Evolutionary conservation across 2,113 vertebrate species (phyloP).

Genomic region (Otocyon megalotis): DNA sequence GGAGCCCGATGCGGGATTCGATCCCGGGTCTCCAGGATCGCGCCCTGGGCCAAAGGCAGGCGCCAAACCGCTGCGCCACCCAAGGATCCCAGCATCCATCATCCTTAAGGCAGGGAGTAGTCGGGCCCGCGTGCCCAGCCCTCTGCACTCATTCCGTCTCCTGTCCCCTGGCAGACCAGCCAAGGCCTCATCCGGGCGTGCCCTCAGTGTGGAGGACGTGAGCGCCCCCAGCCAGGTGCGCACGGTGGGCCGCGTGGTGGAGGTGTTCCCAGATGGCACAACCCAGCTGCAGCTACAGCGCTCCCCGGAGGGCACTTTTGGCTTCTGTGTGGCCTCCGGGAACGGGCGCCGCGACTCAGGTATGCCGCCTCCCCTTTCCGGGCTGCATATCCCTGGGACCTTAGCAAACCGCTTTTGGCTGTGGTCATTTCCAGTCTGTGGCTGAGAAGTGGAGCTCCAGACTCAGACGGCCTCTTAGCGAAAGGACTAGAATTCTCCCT

Average conservation of each 20-base stretch:
- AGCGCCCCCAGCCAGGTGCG: slow-evolving; percentile 87
- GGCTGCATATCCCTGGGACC: neutral
- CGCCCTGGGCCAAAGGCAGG: too few species aligned
- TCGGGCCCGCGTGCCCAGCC: neutral
- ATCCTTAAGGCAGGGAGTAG: neutral
- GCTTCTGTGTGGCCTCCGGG: slow-evolving; percentile 94
- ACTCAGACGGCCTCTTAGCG: neutral
- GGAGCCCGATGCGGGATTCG: too few species aligned
- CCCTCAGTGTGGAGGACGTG: slow-evolving; percentile 91
- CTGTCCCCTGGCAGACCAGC: slow-evolving; percentile 67
- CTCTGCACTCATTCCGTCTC: neutral
- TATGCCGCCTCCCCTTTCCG: slow-evolving; percentile 68
- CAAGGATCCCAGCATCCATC: too few species aligned
- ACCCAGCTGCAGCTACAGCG: slow-evolving; percentile 93
- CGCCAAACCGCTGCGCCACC: too few species aligned
- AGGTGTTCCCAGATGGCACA: slow-evolving; percentile 94
- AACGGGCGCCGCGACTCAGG: slow-evolving; percentile 94
- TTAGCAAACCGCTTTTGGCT: neutral
- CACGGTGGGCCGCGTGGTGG: slow-evolving; percentile 89
- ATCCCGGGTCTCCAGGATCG: too few species aligned
- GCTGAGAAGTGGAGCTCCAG: neutral
- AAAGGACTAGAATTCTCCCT: neutral
- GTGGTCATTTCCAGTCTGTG: neutral
- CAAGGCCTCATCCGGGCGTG: slow-evolving; percentile 60
- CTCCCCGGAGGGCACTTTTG: slow-evolving; percentile 90